These are phyloP conservation scores for Hymenochirus boettgeri DNA, from an alignment of 2,113 vertebrate species.

Conservation along the genomic window DNA sequence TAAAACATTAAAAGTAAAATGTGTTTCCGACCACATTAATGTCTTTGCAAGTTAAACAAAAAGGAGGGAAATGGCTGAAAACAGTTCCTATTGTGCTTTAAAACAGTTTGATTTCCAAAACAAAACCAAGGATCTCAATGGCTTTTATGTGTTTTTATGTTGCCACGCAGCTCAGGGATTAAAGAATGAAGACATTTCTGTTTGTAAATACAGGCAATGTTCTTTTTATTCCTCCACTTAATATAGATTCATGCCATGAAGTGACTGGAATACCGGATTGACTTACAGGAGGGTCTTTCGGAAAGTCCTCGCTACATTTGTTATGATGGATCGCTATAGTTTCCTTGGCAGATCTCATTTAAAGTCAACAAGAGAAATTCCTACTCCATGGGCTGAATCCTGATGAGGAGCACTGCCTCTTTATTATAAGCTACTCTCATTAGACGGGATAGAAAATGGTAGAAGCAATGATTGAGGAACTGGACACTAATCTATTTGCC, in stretches of 20 bases:
- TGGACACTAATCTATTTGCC: slow-evolving; percentile 49
- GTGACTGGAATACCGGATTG: slow-evolving; percentile 48
- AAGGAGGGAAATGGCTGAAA: too few relatives aligned
- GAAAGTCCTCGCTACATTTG: slow-evolving; percentile 40
- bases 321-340: slow-evolving; percentile 49
- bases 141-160: too few relatives aligned
- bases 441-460: slow-evolving; percentile 47
- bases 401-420: slow-evolving; percentile 45
- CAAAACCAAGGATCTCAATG: too few relatives aligned
- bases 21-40: too few relatives aligned
- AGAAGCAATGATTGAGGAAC: slow-evolving; percentile 36
- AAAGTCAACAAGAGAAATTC: slow-evolving; percentile 48
- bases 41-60: too few relatives aligned
- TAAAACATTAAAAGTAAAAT: not conserved
- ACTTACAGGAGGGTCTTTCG: slow-evolving; percentile 47
- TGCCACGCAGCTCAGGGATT: slow-evolving; percentile 1
- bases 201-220: slow-evolving; percentile 43
- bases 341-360: slow-evolving; percentile 52
- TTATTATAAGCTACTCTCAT: slow-evolving; percentile 51
- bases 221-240: not conserved
- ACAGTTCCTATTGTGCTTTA: too few relatives aligned
- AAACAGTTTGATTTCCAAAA: too few relatives aligned
- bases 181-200: not conserved
- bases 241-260: slow-evolving; percentile 38
- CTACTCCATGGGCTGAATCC: slow-evolving; percentile 46